Evolutionary conservation across 2,797 vertebrate genomes (phyloP), one percentile per base, ranked within the genome.

Genomic region (Malacoctenus gilli): DNA sequence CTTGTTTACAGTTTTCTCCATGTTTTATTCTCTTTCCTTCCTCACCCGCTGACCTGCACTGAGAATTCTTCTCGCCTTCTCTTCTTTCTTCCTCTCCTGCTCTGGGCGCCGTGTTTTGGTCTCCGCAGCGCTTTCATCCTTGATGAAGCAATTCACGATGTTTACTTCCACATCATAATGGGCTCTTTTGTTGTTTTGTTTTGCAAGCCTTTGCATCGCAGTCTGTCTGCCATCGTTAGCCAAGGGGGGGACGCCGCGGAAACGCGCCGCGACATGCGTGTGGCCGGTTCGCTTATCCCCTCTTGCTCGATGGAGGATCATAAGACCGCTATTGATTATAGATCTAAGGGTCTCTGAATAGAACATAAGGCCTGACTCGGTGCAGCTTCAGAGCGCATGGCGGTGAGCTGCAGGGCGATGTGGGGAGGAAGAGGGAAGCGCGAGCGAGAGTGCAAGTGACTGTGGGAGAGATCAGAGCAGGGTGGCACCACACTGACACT

Each of bases 261-360:
- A n/a, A 32, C 59, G 23, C 28, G 2, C 48, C 4, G 54, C 15
- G 22, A 39, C 68, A 31, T 1, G 3, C 14, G 6, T 56, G 55
- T 57, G 46, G 32, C 46, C 41, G 40, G 50, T 73, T 73, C 20
- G 14, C 60, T 60, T 54, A 42, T 62, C 43, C 12, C 5, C 46
- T 54, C 3, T 9, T n/a, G n/a, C 68, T 79, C 77, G 64, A 64
- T 63, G 37, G 70, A 62, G 56, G 59, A 76, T 74, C 76, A 71
- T 10, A 79, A 42, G 48, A 10, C 34, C 2, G 13, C 58, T 66
- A 67, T 77, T 82, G 80, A 87, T 86, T 76, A 70, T 23, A 2
- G 47, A 67, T 77, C 43, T 69, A 16, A 82, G 58, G 42, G 39
- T 55, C 39, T 40, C 59, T 13, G 37, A 12, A n/a, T 42, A 39